Conservation (phyloP, 2,113 vertebrate genomes). For the Noturus placidus region DNA sequence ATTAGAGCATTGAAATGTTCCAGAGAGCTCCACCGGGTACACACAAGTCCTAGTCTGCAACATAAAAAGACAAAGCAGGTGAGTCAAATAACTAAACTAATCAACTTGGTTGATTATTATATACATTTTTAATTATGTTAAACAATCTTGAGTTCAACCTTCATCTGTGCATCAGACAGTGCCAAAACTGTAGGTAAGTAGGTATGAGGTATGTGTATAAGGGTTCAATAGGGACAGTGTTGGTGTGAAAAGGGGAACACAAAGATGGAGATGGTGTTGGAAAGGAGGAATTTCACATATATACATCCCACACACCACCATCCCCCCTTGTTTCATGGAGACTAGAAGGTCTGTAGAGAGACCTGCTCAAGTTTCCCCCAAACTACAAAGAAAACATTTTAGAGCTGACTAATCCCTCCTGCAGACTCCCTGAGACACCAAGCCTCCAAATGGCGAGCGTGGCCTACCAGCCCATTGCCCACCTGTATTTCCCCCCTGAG, state of each 20-base stretch:
- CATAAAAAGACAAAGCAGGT: conserved; percentile 42
- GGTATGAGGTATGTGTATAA: conserved; percentile 20
- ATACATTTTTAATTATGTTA: not conserved
- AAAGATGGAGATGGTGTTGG: conserved; percentile 24
- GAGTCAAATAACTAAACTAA: not conserved
- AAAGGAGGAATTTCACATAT: not conserved
- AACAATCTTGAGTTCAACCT: not conserved
- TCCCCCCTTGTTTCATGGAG: conserved; percentile 22
- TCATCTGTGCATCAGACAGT: not conserved
- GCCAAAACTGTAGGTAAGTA: not conserved
- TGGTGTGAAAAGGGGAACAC: conserved; percentile 33
- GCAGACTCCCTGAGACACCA: conserved; percentile 66
- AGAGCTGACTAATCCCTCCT: conserved; percentile 68
- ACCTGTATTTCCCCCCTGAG: conserved; percentile 57
- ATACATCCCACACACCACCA: not conserved
- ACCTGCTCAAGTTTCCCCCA: conserved; percentile 71
- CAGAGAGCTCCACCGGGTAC: conserved; percentile 44
- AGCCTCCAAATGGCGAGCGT: conserved; percentile 52
- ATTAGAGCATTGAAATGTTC: conserved; percentile 53
- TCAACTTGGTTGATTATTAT: not conserved
- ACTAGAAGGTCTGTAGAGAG: conserved; percentile 59
- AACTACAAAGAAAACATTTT: conserved; percentile 78
- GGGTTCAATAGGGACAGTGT: conserved; percentile 62
- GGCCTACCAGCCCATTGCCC: conserved; percentile 38
- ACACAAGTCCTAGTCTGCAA: conserved; percentile 60